Base-by-base conservation (phyloP, 2,797 vertebrate species). In the Oreonectes daqikongensis region DNA sequence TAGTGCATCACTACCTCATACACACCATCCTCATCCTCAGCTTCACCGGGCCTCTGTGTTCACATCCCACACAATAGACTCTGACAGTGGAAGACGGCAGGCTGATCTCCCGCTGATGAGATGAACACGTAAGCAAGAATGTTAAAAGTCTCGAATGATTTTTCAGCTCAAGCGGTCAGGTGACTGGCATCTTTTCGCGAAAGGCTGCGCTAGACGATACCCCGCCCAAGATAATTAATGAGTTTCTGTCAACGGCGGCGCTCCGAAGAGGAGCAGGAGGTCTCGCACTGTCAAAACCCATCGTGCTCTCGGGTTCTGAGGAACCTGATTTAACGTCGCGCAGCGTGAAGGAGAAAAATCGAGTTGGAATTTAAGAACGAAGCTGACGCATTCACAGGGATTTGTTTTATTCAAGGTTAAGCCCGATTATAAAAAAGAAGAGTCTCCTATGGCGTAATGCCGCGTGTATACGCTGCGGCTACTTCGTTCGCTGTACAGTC, bases 211-310 rank as follows among this genome's bases (percentile, higher is more conserved):
- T 80, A 78, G 77, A 78, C 79, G 14, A 65, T 40, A 50, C 73
- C 66, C 82, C 75, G 71, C 79, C 77, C 61, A 69, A 64, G 79
- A 84, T 90, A 90, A 90, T 91, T 89, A 91, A 91, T 87, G 89
- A 90, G 80, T 67, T 83, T 89, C 82, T 83, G 79, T 90, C 89
- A 87, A 82, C 81, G 65, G 26, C 53, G 65, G 61, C 70, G 46
- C 74, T 84, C 60, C 57, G 55, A 81, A 82, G 78, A 57, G 80
- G 83, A 59, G 55, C 48, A 40, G 48, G 67, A 65, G 61, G 53
- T 80, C 82, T 70, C 42, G 72, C 59, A 78, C 85, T 84, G 84
- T 88, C 86, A 84, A 71, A 82, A 79, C 84, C 78, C 72, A 86
- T 88, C 85, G 67, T 68, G 60, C 18, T 50, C 59, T 72, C 50